phyloP scores from a whole-genome alignment of 2,797 vertebrate genomes.

The Sarcoramphus papa region DNA sequence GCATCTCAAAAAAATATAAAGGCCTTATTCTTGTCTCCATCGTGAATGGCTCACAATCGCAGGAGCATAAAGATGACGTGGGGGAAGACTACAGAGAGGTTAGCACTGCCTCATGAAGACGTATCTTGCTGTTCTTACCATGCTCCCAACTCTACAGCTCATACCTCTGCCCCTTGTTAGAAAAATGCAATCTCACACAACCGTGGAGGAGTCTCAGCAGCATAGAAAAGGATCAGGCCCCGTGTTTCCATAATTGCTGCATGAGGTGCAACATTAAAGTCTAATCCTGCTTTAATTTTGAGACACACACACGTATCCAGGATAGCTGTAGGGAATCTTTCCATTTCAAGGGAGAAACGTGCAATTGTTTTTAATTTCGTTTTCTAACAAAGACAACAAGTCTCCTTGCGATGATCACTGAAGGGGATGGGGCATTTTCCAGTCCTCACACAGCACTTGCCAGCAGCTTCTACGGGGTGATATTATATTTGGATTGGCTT shows the following conservation, averaged over 20 bases:
- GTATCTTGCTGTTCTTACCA: accelerated
- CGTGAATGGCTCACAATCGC: neutral
- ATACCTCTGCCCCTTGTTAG: neutral
- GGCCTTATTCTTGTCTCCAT: neutral
- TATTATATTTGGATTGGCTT: neutral
- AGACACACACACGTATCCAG: neutral
- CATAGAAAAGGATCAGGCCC: accelerated
- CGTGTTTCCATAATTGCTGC: accelerated
- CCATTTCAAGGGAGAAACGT: neutral
- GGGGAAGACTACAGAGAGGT: neutral
- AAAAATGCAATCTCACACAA: neutral
- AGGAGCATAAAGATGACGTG: neutral
- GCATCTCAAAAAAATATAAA: neutral
- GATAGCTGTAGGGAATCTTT: neutral
- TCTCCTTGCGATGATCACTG: neutral
- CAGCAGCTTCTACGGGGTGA: neutral
- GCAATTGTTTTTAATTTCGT: neutral
- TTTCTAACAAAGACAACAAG: neutral
- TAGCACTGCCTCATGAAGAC: neutral
- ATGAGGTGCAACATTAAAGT: neutral
- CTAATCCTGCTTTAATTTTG: neutral
- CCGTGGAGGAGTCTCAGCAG: accelerated
- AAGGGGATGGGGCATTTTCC: neutral
- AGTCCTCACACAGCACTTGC: neutral
- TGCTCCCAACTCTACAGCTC: neutral